phyloP scores from a whole-genome alignment of 2,797 vertebrate species.

The Kryptopterus vitreolus region DNA sequence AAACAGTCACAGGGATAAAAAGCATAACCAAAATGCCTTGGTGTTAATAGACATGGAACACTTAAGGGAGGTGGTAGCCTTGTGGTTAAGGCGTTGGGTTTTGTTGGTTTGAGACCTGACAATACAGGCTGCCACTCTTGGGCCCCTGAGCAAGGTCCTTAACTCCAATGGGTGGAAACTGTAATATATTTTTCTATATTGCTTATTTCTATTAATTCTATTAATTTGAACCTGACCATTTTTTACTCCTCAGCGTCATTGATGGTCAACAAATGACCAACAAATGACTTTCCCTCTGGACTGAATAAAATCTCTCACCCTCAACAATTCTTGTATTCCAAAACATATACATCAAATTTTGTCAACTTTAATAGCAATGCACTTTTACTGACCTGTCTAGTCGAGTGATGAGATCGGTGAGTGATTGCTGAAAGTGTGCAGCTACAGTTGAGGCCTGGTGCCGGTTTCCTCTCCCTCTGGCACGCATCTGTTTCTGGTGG shows the following conservation, averaged over 20 bases:
- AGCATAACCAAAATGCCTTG: not conserved
- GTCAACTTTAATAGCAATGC: not conserved
- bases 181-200: too few species aligned
- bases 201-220: too few species aligned
- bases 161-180: too few species aligned
- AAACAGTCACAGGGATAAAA: not conserved
- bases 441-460: constrained; percentile 74
- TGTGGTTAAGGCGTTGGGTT: too few species aligned
- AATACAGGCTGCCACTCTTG: too few species aligned
- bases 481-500: constrained; percentile 69
- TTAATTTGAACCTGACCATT: not conserved
- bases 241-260: not conserved
- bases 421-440: constrained; percentile 82
- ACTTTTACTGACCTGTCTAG: constrained; percentile 77
- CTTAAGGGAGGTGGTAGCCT: too few species aligned
- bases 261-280: not conserved
- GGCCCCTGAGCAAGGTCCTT: too few species aligned
- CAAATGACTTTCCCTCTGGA: too few species aligned
- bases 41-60: not conserved
- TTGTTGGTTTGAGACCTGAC: too few species aligned
- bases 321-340: too few species aligned
- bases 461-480: constrained; percentile 67
- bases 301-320: too few species aligned
- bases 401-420: constrained; percentile 79
- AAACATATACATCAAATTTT: too few species aligned